phyloP scores from a whole-genome alignment of 2,888 invertebrate species.

The Odontocolon sp. region DNA sequence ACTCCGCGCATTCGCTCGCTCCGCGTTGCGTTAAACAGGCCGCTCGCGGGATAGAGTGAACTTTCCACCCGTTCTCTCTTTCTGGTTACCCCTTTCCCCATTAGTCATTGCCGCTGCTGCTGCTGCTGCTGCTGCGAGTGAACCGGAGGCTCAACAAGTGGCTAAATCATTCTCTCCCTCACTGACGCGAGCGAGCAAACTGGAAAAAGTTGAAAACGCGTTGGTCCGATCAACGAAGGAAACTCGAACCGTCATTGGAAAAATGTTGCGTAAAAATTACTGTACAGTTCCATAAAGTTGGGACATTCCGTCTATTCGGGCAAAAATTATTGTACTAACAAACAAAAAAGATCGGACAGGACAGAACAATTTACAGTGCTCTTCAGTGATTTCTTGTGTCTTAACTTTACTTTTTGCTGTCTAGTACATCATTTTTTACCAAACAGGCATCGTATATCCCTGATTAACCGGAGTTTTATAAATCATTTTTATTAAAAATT shows the following conservation, averaged over 20 bases:
- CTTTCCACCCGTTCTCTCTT: slow-evolving; percentile 22
- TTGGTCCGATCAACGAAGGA: not conserved
- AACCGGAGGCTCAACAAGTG: slow-evolving; percentile 78
- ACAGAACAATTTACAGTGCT: too few species aligned
- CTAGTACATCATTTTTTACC: too few species aligned
- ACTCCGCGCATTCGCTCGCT: slow-evolving; percentile 37
- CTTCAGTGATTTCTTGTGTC: too few species aligned
- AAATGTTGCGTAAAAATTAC: too few species aligned
- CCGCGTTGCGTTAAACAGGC: not conserved
- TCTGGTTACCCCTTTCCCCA: slow-evolving; percentile 65
- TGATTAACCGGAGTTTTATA: too few species aligned
- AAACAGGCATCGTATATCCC: too few species aligned
- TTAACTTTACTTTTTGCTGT: too few species aligned
- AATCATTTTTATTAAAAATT: too few species aligned
- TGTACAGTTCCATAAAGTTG: too few species aligned
- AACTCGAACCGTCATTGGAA: not conserved
- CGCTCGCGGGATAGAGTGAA: not conserved
- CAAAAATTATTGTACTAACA: too few species aligned
- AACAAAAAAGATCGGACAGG: too few species aligned
- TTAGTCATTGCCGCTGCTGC: slow-evolving; percentile 63
- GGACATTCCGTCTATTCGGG: too few species aligned
- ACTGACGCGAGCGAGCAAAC: slow-evolving; percentile 24
- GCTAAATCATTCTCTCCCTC: slow-evolving; percentile 75
- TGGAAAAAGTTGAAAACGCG: not conserved
- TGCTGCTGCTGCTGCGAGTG: slow-evolving; percentile 48